A percentile compares a stretch with the other conserved stretches of the same genome.
These are phyloP conservation scores for Reticulitermes lucifugus DNA, from an alignment of 2,888 invertebrate genomes.

Conservation along the genomic window DNA sequence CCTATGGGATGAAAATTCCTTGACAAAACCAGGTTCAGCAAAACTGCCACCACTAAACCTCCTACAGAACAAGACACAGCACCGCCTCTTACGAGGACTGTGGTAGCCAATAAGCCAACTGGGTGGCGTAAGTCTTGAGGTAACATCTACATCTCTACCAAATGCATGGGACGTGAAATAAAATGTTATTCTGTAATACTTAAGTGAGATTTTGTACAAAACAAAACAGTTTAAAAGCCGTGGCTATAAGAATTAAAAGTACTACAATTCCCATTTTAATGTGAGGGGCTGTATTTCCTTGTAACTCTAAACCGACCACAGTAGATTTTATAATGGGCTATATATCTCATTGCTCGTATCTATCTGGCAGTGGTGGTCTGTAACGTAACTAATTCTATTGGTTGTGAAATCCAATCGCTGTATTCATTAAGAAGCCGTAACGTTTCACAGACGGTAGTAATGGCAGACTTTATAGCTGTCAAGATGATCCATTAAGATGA, in stretches of 20 bases:
- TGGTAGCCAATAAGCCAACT: no score
- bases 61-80: no score
- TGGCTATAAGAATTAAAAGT: background rate
- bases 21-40: no score
- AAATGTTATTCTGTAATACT: background rate
- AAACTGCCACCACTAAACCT: no score
- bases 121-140: no score
- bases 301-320: background rate
- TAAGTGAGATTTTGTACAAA: constrained; percentile 13
- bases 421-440: constrained; percentile 24
- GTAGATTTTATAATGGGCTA: constrained; percentile 27
- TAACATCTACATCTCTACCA: background rate
- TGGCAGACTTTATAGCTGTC: constrained; percentile 27
- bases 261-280: constrained; percentile 19
- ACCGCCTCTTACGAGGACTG: no score
- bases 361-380: background rate
- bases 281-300: background rate
- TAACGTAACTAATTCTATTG: constrained; percentile 30
- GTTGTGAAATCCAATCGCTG: constrained; percentile 35
- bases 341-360: constrained; percentile 2
- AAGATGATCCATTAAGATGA: constrained; percentile 31
- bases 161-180: background rate
- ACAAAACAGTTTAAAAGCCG: constrained; percentile 2
- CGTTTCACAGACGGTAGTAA: constrained; percentile 14
- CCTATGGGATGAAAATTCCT: no score